Conservation (phyloP, 1,140 invertebrate species). For the Coptotermes formosanus region DNA sequence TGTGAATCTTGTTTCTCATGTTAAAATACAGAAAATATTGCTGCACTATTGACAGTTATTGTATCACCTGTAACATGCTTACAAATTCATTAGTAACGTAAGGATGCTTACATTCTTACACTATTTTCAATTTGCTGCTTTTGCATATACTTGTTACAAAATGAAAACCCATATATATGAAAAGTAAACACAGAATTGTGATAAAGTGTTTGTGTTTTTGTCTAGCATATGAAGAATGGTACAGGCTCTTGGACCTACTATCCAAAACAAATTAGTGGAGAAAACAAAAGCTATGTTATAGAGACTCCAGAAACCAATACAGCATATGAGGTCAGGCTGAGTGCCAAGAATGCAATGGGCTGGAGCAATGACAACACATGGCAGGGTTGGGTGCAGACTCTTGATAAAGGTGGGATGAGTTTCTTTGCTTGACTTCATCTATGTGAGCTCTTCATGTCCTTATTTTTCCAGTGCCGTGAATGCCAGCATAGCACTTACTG, state of each 20-base stretch:
- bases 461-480: not conserved
- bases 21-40: too few species aligned
- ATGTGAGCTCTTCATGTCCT: not conserved
- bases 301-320: slow-evolving; percentile 59
- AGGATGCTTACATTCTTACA: too few species aligned
- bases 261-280: slow-evolving; percentile 53
- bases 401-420: slow-evolving; percentile 51
- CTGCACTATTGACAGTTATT: too few species aligned
- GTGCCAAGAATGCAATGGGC: slow-evolving; percentile 56
- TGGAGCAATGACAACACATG: slow-evolving; percentile 50
- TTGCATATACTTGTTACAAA: too few species aligned
- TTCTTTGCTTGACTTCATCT: not conserved
- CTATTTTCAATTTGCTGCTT: too few species aligned
- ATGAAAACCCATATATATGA: too few species aligned
- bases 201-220: not conserved
- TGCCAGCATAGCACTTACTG: not conserved
- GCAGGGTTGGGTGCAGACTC: slow-evolving; percentile 56
- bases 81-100: too few species aligned
- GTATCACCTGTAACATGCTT: too few species aligned
- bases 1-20: too few species aligned
- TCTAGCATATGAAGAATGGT: slow-evolving; percentile 55
- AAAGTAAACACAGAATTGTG: too few species aligned
- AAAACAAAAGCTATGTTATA: slow-evolving; percentile 62
- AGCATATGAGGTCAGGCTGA: slow-evolving; percentile 58
- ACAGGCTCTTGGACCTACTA: slow-evolving; percentile 55